phyloP scores from a whole-genome alignment of 2,888 invertebrate genomes.

The Hanleya hanleyi region DNA sequence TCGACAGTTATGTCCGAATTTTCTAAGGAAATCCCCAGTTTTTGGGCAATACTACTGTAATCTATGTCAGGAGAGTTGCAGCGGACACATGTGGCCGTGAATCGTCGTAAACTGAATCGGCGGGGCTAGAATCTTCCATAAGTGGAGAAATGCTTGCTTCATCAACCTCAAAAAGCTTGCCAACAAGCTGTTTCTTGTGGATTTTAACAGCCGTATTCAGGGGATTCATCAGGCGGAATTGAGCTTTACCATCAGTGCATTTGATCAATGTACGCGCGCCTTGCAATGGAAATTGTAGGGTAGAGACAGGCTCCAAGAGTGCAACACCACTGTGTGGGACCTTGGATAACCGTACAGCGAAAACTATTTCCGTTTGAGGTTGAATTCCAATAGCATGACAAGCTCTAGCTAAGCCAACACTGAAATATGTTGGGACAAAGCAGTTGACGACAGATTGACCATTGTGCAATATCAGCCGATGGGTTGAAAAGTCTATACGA shows the following conservation, averaged over 20 bases:
- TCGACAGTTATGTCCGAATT: constrained; percentile 8
- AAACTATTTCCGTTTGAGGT: neutral
- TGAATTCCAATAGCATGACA: no score
- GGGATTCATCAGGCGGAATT: no score
- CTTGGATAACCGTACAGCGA: neutral
- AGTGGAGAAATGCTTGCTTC: no score
- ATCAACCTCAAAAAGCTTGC: constrained; percentile 16
- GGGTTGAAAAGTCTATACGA: constrained; percentile 23
- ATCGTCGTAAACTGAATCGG: no score
- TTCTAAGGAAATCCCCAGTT: constrained; percentile 13
- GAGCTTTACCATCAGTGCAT: neutral
- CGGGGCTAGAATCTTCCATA: no score
- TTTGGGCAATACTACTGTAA: neutral
- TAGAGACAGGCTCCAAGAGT: neutral
- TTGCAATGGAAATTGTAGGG: neutral
- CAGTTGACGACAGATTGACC: neutral
- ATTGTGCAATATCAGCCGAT: neutral
- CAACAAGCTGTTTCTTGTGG: constrained; percentile 22
- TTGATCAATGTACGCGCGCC: neutral
- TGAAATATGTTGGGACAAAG: neutral
- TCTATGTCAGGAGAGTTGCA: neutral
- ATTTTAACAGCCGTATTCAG: constrained; percentile 22
- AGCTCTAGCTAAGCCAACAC: no score
- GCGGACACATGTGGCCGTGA: no score
- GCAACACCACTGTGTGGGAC: neutral